These are phyloP conservation scores for Saxicola maurus DNA, from an alignment of 2,797 vertebrate species.

Conservation along the genomic window DNA sequence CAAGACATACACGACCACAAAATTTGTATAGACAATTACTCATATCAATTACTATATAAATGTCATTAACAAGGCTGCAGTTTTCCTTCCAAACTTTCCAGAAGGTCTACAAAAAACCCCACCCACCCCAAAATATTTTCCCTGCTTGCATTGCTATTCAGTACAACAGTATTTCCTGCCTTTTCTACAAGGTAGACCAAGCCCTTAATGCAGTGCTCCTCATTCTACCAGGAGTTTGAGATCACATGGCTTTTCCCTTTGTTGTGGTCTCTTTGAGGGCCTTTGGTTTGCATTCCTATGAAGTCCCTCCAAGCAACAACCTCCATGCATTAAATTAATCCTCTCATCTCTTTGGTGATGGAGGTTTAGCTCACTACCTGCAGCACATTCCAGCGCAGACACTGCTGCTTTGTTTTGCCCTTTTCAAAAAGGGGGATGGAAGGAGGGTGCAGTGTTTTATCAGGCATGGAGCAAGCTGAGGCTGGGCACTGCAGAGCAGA, in stretches of 20 bases:
- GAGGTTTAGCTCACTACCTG: conserved; percentile 63
- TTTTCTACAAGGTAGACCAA: neutral
- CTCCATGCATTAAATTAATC: conserved; percentile 39
- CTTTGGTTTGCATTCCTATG: conserved; percentile 23
- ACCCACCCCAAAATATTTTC: neutral
- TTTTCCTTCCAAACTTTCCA: neutral
- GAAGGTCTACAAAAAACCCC: neutral
- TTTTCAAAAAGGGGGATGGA: neutral
- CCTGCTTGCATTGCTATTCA: neutral
- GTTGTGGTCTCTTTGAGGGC: conserved; percentile 35
- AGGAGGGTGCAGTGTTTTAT: neutral
- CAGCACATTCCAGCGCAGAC: conserved; percentile 54
- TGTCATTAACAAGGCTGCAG: neutral
- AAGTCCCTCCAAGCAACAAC: conserved; percentile 51
- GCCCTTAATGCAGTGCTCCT: neutral
- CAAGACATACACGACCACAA: fast-evolving
- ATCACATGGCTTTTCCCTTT: conserved; percentile 28
- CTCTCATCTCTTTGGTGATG: neutral
- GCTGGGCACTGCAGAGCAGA: conserved; percentile 13
- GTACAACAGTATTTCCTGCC: neutral
- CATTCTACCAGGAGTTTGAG: neutral
- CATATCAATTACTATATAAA: neutral
- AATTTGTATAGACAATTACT: neutral
- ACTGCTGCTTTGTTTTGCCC: conserved; percentile 10
- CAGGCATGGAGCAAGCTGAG: neutral